A percentile compares a stretch with the other conserved stretches of the same genome.
These are phyloP conservation scores for Drosophila melanica DNA, from an alignment of 1,140 invertebrate species.

Conservation along the genomic window DNA sequence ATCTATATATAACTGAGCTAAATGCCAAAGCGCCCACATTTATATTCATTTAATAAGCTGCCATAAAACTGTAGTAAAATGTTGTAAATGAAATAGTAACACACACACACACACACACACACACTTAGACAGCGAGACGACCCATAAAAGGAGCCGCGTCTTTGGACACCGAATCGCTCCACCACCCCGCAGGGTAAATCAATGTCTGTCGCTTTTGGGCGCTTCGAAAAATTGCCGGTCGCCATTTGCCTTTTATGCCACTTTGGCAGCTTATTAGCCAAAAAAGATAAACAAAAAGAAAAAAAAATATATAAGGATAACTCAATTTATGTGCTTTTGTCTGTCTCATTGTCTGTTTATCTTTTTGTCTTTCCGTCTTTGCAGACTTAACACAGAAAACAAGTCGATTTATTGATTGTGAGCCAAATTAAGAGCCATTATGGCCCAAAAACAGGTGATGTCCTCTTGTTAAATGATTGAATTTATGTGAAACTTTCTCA, in stretches of 20 bases:
- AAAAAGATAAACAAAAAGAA: conserved; percentile 10
- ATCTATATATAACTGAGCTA: conserved; percentile 45
- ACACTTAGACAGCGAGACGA: conserved; percentile 44
- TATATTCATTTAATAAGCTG: conserved; percentile 76
- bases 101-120: conserved; percentile 34
- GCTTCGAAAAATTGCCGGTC: conserved; percentile 27
- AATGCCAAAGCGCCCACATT: conserved; percentile 55
- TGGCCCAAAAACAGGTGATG: not conserved
- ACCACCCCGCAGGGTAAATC: conserved; percentile 47
- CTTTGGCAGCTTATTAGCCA: conserved; percentile 61
- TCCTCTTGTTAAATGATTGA: not conserved
- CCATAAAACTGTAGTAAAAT: conserved; percentile 81
- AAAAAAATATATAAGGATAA: conserved; percentile 26
- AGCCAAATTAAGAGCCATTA: conserved; percentile 14
- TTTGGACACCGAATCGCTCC: conserved; percentile 19
- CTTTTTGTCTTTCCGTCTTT: conserved; percentile 15
- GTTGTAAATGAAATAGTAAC: conserved; percentile 77
- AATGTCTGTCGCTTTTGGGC: conserved; percentile 53
- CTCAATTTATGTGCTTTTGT: conserved; percentile 31
- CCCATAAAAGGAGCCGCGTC: conserved; percentile 62
- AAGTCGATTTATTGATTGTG: conserved; percentile 46
- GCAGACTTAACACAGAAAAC: conserved; percentile 15
- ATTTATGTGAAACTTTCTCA: not conserved
- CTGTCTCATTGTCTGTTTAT: conserved; percentile 35
- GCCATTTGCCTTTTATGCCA: conserved; percentile 44